Evolutionary conservation across 2,113 vertebrate species (phyloP), one percentile per base, ranked within the genome.

Genomic region (Chaetodon auriga): DNA sequence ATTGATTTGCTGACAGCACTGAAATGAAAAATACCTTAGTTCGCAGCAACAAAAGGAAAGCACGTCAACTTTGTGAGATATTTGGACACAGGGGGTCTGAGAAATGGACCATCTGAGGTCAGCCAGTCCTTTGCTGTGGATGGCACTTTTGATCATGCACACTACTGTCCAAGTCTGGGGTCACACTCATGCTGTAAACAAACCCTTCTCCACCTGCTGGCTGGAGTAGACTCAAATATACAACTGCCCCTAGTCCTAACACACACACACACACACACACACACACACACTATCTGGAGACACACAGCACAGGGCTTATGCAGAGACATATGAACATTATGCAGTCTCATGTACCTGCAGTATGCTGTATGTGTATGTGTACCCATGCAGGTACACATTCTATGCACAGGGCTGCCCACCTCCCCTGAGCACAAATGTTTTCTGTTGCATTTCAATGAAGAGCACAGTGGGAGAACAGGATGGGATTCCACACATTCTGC

Each of bases 11-110:
- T 95, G 95, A 96, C 90, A 69, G 69, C 68, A 72, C 90, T 92
- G 94, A 95, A 95, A 95, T 94, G 85, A 89, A 93, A 95, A 94
- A 95, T 93, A 95, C 94, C 94, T 95, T 87, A 94, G 91, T 94
- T 92, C 91, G 95, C 92, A 92, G 87, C 80, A 87, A 87, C 68
- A 88, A 90, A 86, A 90, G 75, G 91, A 90, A 93, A 86, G 69
- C 86, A 61, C 60, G 80, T 90, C 80, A 91, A 89, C 64, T 89
- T 90, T 92, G 69, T 66, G 90, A 85, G 84, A 89, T 90, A 87
- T 88, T 85, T 73, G 90, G 86, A 86, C 88, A 89, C 66, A 35
- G 51, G 79, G 82, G 84, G 75, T 79, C 73, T 81, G 73, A 78
- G 81, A 83, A 87, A 79, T 80, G 75, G 76, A 82, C 84, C 75